phyloP scores from a whole-genome alignment of 2,888 invertebrate genomes.

The Aspidiotus rigidus region DNA sequence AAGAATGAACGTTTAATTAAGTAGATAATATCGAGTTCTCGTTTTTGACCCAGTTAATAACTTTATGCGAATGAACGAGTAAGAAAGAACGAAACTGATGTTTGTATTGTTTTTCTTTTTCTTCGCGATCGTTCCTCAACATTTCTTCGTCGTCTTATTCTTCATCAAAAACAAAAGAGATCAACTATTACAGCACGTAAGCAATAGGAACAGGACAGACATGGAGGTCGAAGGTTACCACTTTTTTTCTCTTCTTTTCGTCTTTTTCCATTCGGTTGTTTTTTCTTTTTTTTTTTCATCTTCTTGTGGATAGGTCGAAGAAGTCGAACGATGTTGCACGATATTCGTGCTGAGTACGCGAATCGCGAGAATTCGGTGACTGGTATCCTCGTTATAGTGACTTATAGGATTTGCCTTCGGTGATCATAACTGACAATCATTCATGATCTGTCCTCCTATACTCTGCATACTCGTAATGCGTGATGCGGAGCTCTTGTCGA shows the following conservation, averaged over 20 bases:
- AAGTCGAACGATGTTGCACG: constrained; percentile 2
- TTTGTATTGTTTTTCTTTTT: background rate
- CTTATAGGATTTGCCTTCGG: constrained; percentile 2
- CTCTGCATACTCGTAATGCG: background rate
- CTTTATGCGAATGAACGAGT: no score
- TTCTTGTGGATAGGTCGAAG: background rate
- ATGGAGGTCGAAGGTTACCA: constrained; percentile 23
- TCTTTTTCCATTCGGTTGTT: constrained; percentile 21
- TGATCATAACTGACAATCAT: constrained; percentile 4
- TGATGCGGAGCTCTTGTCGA: background rate
- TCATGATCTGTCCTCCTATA: constrained; percentile 1
- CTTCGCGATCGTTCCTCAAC: background rate
- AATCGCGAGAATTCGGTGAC: constrained; percentile 1
- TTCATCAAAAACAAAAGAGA: constrained; percentile 22
- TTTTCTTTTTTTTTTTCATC: background rate
- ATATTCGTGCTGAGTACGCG: background rate
- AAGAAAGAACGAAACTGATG: no score
- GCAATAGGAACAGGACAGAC: constrained; percentile 23
- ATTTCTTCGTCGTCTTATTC: background rate
- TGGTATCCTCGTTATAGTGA: background rate
- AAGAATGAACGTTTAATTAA: constrained; percentile 4
- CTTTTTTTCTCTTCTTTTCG: background rate
- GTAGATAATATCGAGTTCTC: constrained; percentile 1
- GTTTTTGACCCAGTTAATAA: background rate
- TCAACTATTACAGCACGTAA: constrained; percentile 7